These are phyloP conservation scores for Catonia carolina DNA, from an alignment of 2,888 invertebrate genomes.

Conservation along the genomic window DNA sequence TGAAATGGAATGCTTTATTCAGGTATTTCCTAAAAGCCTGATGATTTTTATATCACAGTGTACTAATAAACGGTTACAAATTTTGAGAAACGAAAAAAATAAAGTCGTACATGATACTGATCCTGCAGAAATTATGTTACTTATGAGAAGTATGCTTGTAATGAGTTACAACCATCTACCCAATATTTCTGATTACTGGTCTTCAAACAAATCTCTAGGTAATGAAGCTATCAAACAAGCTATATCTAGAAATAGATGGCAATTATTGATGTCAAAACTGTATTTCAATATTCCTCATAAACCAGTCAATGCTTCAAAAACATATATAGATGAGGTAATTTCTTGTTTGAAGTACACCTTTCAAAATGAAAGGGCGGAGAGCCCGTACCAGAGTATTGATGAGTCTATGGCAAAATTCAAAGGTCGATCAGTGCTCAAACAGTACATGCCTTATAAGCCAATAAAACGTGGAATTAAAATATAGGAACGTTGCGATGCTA, in stretches of 20 bases:
- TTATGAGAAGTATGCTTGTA: conserved; percentile 19
- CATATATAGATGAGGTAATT: conserved; percentile 29
- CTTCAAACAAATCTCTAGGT: conserved; percentile 25
- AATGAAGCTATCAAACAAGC: conserved; percentile 29
- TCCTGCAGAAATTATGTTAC: conserved; percentile 21
- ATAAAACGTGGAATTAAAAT: conserved; percentile 31
- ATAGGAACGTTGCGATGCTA: conserved; percentile 28
- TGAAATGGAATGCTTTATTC: conserved; percentile 20
- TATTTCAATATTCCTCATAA: conserved; percentile 30
- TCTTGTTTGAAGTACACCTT: conserved; percentile 31
- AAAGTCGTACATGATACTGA: conserved; percentile 7
- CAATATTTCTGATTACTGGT: conserved; percentile 27
- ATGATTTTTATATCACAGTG: conserved; percentile 20
- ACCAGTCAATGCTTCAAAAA: conserved; percentile 26
- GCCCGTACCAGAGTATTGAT: conserved; percentile 28
- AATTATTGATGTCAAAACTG: conserved; percentile 29
- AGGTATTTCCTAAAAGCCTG: conserved; percentile 20
- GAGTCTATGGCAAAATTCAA: conserved; percentile 31
- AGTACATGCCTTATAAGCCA: conserved; percentile 29
- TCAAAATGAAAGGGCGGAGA: conserved; percentile 24
- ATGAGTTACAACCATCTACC: conserved; percentile 28
- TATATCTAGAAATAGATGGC: conserved; percentile 28
- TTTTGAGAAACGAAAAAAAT: conserved; percentile 13
- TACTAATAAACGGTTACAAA: conserved; percentile 21
- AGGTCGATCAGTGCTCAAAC: conserved; percentile 25